Evolutionary conservation across 1,140 invertebrate species (phyloP).

Genomic region (Drosophila triauraria): DNA sequence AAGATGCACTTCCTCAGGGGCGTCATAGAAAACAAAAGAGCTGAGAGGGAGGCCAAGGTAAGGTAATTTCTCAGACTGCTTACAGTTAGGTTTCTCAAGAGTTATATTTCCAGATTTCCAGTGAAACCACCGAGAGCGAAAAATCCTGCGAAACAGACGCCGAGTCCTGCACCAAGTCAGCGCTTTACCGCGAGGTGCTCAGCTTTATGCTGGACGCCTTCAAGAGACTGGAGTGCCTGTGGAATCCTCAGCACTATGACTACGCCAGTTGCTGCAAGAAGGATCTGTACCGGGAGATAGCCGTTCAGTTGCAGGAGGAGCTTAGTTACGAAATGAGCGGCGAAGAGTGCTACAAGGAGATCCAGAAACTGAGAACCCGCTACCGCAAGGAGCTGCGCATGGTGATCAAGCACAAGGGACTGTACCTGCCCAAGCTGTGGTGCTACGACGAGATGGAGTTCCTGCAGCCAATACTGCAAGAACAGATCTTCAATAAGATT

Average conservation of each 20-base stretch:
- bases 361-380: slow-evolving; percentile 73
- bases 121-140: slow-evolving; percentile 65
- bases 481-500: slow-evolving; percentile 72
- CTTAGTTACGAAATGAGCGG: slow-evolving; percentile 66
- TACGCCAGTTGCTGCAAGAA: slow-evolving; percentile 67
- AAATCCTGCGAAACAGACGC: slow-evolving; percentile 71
- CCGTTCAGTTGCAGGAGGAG: slow-evolving; percentile 63
- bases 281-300: slow-evolving; percentile 67
- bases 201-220: slow-evolving; percentile 70
- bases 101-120: slow-evolving; percentile 28
- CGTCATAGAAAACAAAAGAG: slow-evolving; percentile 73
- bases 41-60: slow-evolving; percentile 71
- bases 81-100: not conserved
- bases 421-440: slow-evolving; percentile 79
- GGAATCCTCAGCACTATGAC: slow-evolving; percentile 75
- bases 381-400: slow-evolving; percentile 77
- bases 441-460: slow-evolving; percentile 81
- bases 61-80: not conserved
- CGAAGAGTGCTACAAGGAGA: slow-evolving; percentile 73
- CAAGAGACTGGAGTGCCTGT: slow-evolving; percentile 65
- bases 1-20: slow-evolving; percentile 68
- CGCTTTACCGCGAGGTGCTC: slow-evolving; percentile 66
- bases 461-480: slow-evolving; percentile 67
- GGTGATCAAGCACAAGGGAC: slow-evolving; percentile 76
- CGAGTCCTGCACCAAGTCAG: slow-evolving; percentile 63